Conservation (phyloP, 2,797 vertebrate genomes). For the Phoebastria nigripes region DNA sequence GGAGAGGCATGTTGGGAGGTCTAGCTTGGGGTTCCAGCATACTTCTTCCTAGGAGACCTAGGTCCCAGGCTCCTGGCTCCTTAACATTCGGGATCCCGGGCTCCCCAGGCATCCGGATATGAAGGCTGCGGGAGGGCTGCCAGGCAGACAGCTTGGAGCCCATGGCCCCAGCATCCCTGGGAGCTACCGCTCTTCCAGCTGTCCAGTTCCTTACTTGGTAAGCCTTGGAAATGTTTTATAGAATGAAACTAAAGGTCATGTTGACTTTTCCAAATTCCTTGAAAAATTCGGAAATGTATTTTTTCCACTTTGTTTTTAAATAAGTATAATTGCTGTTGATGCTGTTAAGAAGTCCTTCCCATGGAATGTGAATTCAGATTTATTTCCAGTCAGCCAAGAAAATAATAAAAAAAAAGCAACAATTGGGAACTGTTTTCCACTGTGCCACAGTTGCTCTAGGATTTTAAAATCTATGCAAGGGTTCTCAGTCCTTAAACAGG, state of each 20-base stretch:
- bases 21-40: background rate
- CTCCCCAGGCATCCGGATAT: background rate
- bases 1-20: background rate
- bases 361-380: background rate
- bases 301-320: background rate
- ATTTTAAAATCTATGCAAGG: background rate
- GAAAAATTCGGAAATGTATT: background rate
- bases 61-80: background rate
- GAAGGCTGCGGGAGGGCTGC: background rate
- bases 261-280: background rate
- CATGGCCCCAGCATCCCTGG: background rate
- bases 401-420: background rate
- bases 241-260: background rate
- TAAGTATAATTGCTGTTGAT: background rate
- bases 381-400: background rate
- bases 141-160: background rate
- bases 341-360: background rate
- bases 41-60: background rate
- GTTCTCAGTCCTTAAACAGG: background rate
- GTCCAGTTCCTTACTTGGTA: background rate
- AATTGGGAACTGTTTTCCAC: background rate
- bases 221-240: background rate
- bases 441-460: background rate
- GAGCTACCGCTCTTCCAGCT: background rate
- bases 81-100: background rate